A percentile compares a stretch with the other conserved stretches of the same genome.
Evolutionary conservation across 1,140 invertebrate genomes (phyloP).

Genomic region (Alviniconcha marisindica): DNA sequence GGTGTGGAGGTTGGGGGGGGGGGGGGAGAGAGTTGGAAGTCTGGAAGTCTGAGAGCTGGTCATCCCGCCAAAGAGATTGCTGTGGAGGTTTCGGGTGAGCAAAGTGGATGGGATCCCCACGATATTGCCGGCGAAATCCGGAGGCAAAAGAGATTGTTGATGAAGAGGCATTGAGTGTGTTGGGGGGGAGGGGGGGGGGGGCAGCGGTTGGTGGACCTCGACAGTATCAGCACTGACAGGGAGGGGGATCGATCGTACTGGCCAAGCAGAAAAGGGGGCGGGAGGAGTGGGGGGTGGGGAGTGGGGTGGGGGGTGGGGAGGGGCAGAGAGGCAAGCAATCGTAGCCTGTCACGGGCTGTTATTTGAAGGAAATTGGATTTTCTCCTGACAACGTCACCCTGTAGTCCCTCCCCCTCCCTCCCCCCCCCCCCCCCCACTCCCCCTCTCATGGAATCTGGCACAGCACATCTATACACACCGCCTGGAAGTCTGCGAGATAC

Average conservation of each 20-base stretch:
- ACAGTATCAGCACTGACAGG: background rate
- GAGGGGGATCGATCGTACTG: background rate
- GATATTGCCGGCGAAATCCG: background rate
- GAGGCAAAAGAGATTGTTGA: background rate
- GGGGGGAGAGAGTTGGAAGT: background rate
- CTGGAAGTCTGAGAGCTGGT: background rate
- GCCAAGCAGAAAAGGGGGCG: background rate
- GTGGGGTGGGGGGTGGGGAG: too few species aligned
- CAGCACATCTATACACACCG: too few species aligned
- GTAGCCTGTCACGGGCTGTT: constrained; percentile 31
- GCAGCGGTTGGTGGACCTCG: background rate
- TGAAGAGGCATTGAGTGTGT: background rate
- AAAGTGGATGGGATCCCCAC: background rate
- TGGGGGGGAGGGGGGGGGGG: background rate
- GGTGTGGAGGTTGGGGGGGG: background rate
- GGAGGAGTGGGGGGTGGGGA: background rate
- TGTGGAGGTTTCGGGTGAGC: background rate
- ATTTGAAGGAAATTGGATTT: constrained; percentile 42
- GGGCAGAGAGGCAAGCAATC: background rate
- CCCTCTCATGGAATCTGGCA: too few species aligned
- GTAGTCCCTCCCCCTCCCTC: background rate
- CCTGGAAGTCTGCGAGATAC: too few species aligned
- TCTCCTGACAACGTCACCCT: background rate
- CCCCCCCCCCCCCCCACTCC: background rate
- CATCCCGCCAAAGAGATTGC: background rate